These are phyloP conservation scores for Calypte anna DNA, from an alignment of 2,113 vertebrate species.

Conservation along the genomic window DNA sequence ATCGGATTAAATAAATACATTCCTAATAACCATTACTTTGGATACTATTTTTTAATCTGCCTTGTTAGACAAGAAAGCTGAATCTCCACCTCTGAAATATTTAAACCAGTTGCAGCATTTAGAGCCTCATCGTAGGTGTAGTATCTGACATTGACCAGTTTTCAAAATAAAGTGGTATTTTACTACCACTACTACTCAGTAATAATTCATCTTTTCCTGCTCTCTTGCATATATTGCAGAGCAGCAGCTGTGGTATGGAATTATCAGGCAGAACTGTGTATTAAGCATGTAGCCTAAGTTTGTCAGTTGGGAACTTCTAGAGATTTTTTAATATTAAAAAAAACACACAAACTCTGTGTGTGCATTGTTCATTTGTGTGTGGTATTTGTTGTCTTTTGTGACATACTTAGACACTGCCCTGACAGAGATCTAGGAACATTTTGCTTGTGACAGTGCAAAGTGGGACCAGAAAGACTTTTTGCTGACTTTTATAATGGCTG, in stretches of 20 bases:
- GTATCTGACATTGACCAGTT: neutral
- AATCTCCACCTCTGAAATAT: neutral
- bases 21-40: neutral
- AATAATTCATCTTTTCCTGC: conserved; percentile 10
- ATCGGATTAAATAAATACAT: conserved; percentile 17
- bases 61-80: neutral
- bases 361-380: neutral
- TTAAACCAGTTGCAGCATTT: neutral
- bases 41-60: neutral
- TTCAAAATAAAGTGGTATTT: conserved; percentile 31
- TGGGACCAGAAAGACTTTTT: neutral
- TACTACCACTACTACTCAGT: neutral
- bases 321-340: neutral
- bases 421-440: neutral
- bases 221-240: neutral
- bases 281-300: neutral
- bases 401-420: neutral
- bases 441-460: neutral
- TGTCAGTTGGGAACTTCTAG: neutral
- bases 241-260: neutral
- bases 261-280: neutral
- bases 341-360: neutral
- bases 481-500: neutral
- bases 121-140: conserved; percentile 29
- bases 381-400: neutral